Evolutionary conservation across 2,888 invertebrate genomes (phyloP).

Genomic region (Tachystola acroxantha): DNA sequence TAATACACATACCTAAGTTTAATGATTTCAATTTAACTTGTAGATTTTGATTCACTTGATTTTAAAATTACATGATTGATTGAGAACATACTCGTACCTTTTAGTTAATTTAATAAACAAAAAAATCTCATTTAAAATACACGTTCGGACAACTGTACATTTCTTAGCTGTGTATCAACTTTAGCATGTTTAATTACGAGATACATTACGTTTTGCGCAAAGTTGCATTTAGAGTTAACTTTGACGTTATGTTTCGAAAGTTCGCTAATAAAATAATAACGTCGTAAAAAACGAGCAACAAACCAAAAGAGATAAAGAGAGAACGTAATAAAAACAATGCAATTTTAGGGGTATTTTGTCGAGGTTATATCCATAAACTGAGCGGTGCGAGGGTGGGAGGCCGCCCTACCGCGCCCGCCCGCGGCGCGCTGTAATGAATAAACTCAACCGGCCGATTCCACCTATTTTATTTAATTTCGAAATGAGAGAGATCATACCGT

Average conservation of each 20-base stretch:
- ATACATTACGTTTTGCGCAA: too few relatives aligned
- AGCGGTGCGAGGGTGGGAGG: slow-evolving; percentile 44
- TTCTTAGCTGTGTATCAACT: too few relatives aligned
- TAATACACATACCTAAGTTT: slow-evolving; percentile 1
- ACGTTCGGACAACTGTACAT: too few relatives aligned
- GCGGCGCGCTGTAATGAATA: slow-evolving; percentile 73
- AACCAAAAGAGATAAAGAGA: slow-evolving; percentile 76
- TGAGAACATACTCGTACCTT: too few relatives aligned
- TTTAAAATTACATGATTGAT: too few relatives aligned
- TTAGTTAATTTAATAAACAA: too few relatives aligned
- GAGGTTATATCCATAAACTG: slow-evolving; percentile 77
- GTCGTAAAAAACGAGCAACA: slow-evolving; percentile 68
- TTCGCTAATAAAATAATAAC: slow-evolving; percentile 71
- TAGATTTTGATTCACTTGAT: not conserved
- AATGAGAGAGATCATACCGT: slow-evolving; percentile 54
- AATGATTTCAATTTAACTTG: not conserved
- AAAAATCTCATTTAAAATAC: too few relatives aligned
- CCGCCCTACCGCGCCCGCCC: slow-evolving; percentile 23
- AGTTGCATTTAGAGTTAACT: slow-evolving; percentile 10
- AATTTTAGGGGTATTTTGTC: slow-evolving; percentile 79
- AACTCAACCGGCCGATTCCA: slow-evolving; percentile 69
- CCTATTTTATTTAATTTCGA: slow-evolving; percentile 69
- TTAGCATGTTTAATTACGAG: too few relatives aligned
- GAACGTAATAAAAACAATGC: slow-evolving; percentile 77
- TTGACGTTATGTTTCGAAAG: slow-evolving; percentile 37